phyloP scores from a whole-genome alignment of 2,113 vertebrate genomes.

The Amphiprion percula region DNA sequence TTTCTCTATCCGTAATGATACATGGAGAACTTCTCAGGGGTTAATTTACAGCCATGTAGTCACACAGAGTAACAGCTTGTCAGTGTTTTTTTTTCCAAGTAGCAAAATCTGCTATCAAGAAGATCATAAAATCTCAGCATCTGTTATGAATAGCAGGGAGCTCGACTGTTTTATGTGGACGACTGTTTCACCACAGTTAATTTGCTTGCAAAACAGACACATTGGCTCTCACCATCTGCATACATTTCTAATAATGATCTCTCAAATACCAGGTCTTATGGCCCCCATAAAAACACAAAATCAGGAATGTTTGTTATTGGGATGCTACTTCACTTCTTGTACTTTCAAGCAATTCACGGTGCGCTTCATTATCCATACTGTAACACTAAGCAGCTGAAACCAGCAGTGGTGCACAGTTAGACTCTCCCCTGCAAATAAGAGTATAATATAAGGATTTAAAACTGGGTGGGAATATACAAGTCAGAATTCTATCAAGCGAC shows the following conservation, averaged over 20 bases:
- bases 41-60: constrained; percentile 62
- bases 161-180: constrained; percentile 29
- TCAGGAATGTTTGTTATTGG: not conserved
- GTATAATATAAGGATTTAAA: no score
- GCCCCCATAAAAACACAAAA: not conserved
- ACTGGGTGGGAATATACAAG: no score
- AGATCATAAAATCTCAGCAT: constrained; percentile 71
- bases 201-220: constrained; percentile 31
- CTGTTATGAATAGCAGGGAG: constrained; percentile 60
- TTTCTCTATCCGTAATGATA: constrained; percentile 27
- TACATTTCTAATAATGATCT: constrained; percentile 18
- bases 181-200: constrained; percentile 29
- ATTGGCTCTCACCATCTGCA: constrained; percentile 21
- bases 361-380: no score
- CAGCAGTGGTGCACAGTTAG: no score
- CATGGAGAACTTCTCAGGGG: constrained; percentile 34
- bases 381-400: no score
- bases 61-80: constrained; percentile 68
- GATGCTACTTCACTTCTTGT: not conserved
- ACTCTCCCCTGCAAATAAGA: no score
- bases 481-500: no score
- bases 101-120: constrained; percentile 66
- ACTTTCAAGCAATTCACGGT: not conserved
- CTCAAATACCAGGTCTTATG: not conserved
- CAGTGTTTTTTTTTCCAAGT: constrained; percentile 57